Base-by-base conservation (phyloP, 1,140 invertebrate species). In the Heliconius congener region DNA sequence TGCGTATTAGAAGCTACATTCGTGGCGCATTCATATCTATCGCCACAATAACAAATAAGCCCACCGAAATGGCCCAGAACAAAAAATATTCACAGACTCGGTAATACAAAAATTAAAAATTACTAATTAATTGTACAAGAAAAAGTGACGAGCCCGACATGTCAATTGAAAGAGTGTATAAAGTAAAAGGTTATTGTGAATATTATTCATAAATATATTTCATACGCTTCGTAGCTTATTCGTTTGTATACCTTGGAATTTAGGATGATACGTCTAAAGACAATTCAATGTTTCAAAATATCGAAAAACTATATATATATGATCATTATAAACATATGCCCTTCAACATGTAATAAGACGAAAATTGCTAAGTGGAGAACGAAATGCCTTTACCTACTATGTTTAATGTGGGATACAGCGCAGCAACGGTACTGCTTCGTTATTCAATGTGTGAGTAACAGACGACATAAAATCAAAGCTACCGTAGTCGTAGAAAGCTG, bases 91-190 rank as follows among this genome's bases (percentile, higher is more conserved):
- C 80, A 84, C 78, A 82, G 52, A 76, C 80, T 82, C 81, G 81
- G 78, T 71, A 79, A 85, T 80, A 79, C 83, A 85, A 88, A 52
- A 85, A 83, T 83, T 83, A 85, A 86, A 86, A 77, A 71, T 83
- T 88, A 86, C 90, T 89, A 88, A 75, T 84, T 90, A 90, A 89
- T 92, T 93, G 90, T 93, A 94, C 87, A 91, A 90, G 87, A 91
- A 86, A 86, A 84, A 57, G 85, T 84, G 88, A 92, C 86, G 87
- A 84, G 86, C 91, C 91, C 93, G 89, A 94, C 79, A 91, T 91
- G 91, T 94, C 92, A 94, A 94, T 93, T 94, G 88, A 91, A 88
- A 85, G 90, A 88, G 80, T 93, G 89, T 91, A 90, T 88, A 93
- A 81, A 78, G 76, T 81, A 81, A 81, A 81, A 60, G 85, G 86